Evolutionary conservation across 2,797 vertebrate genomes (phyloP).

Genomic region (Hoplostethus atlanticus): DNA sequence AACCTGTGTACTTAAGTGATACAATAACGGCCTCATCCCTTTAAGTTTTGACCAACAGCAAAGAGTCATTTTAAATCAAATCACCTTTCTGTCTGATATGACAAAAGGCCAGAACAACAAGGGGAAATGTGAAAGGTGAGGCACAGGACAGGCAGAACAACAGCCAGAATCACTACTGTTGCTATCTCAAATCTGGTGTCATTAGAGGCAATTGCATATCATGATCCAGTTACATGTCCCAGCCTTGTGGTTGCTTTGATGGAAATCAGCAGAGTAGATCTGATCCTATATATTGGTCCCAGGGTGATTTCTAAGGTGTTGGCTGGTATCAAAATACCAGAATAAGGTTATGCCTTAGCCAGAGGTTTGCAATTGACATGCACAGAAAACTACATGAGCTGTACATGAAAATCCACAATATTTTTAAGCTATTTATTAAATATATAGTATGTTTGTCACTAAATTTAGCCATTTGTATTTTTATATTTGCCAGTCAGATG

Average conservation of each 20-base stretch:
- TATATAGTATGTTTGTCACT: too few relatives aligned
- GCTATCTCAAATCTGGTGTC: constrained; percentile 48
- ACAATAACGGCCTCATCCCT: neutral
- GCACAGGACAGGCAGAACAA: neutral
- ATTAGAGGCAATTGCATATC: constrained; percentile 56
- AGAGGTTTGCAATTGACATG: constrained; percentile 18
- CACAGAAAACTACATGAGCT: constrained; percentile 21
- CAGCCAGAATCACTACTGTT: neutral
- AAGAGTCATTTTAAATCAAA: neutral
- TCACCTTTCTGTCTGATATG: neutral
- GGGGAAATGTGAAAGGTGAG: neutral
- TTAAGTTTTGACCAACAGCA: neutral
- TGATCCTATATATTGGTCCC: constrained; percentile 64
- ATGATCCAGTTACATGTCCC: constrained; percentile 51
- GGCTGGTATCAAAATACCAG: constrained; percentile 45
- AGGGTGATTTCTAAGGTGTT: constrained; percentile 45
- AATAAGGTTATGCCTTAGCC: constrained; percentile 17
- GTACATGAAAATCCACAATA: neutral
- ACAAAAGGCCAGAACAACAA: neutral
- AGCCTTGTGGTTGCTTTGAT: constrained; percentile 54
- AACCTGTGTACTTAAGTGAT: neutral
- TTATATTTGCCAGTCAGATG: too few relatives aligned
- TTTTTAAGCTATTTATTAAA: too few relatives aligned
- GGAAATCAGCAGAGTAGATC: constrained; percentile 52
- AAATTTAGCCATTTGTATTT: too few relatives aligned